Conservation (phyloP, 2,888 invertebrate species). For the Eristalis tenax region DNA sequence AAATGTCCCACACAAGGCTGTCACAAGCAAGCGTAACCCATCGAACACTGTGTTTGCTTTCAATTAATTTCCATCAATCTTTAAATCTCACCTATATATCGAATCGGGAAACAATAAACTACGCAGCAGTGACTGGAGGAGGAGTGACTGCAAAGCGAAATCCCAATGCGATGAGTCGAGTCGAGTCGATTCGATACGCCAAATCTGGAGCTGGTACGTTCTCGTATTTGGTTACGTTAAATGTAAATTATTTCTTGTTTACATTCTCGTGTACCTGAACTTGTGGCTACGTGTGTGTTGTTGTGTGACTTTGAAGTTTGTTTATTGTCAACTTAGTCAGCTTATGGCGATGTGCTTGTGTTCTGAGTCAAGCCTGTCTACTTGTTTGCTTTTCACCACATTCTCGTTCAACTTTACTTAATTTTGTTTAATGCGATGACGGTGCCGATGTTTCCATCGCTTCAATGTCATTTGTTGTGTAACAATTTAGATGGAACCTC, state of each 20-base stretch:
- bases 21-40: background rate
- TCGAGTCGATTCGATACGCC: background rate
- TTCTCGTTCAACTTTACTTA: background rate
- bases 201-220: background rate
- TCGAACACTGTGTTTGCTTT: background rate
- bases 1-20: background rate
- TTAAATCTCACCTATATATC: background rate
- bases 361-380: background rate
- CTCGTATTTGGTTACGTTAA: slow-evolving; percentile 19
- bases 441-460: background rate
- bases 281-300: background rate
- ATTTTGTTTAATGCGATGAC: background rate
- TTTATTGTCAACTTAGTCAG: slow-evolving; percentile 27
- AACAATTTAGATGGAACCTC: slow-evolving; percentile 38
- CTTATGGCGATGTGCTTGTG: background rate
- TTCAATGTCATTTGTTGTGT: slow-evolving; percentile 53
- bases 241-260: slow-evolving; percentile 38
- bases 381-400: background rate
- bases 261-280: slow-evolving; percentile 1
- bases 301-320: background rate
- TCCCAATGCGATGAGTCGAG: background rate
- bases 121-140: slow-evolving; percentile 7
- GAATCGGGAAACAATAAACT: slow-evolving; percentile 29
- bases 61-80: background rate
- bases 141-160: background rate